These are phyloP conservation scores for Hyles vespertilio DNA, from an alignment of 1,140 invertebrate genomes.

Conservation along the genomic window DNA sequence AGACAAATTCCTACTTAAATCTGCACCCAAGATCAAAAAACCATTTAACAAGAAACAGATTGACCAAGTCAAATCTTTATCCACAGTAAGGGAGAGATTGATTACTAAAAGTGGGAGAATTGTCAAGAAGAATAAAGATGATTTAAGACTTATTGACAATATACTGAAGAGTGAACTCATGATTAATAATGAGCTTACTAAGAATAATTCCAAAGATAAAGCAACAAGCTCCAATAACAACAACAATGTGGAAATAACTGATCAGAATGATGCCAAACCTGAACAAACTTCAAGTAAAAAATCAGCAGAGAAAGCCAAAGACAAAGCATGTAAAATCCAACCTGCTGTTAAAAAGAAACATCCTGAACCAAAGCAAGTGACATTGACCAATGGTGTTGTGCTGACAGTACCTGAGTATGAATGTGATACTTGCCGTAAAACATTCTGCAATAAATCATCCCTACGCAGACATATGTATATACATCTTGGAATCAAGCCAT, in stretches of 20 bases:
- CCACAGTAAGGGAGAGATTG: slow-evolving; percentile 20
- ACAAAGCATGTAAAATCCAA: slow-evolving; percentile 5
- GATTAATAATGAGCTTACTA: slow-evolving; percentile 28
- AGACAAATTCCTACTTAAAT: slow-evolving; percentile 33
- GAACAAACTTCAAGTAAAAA: slow-evolving; percentile 6
- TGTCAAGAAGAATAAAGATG: slow-evolving; percentile 40
- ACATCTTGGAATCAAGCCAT: slow-evolving; percentile 76
- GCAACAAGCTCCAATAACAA: slow-evolving; percentile 24
- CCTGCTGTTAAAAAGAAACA: slow-evolving; percentile 5
- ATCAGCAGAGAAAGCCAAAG: slow-evolving; percentile 4
- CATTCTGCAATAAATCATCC: slow-evolving; percentile 71
- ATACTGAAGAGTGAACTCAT: slow-evolving; percentile 58
- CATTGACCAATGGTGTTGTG: slow-evolving; percentile 22
- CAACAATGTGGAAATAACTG: slow-evolving; percentile 28
- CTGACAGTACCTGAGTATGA: slow-evolving; percentile 32
- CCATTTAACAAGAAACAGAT: slow-evolving; percentile 21
- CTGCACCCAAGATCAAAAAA: not conserved
- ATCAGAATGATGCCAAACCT: slow-evolving; percentile 22
- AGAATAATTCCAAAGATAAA: slow-evolving; percentile 13
- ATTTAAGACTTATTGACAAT: slow-evolving; percentile 43
- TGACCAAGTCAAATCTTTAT: slow-evolving; percentile 1
- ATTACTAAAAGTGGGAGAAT: slow-evolving; percentile 40
- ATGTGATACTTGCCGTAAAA: slow-evolving; percentile 75
- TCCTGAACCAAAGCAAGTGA: slow-evolving; percentile 15
- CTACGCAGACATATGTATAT: slow-evolving; percentile 76